These are phyloP conservation scores for Oligia fasciuncula DNA, from an alignment of 2,888 invertebrate genomes.

Conservation along the genomic window DNA sequence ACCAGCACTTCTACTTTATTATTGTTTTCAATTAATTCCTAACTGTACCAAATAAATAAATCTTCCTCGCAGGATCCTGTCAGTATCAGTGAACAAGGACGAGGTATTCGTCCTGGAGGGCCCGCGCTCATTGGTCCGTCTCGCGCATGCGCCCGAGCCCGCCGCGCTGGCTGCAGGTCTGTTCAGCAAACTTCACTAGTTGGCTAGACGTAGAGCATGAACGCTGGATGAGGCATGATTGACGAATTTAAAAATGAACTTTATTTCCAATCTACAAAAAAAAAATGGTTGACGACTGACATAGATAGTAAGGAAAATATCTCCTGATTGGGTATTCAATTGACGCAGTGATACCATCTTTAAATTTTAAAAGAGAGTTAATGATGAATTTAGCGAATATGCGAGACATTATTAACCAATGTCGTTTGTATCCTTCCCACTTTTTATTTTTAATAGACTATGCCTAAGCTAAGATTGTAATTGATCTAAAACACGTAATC, in stretches of 20 bases:
- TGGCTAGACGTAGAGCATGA: background rate
- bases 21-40: background rate
- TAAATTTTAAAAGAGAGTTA: background rate
- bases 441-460: background rate
- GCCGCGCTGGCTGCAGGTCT: slow-evolving; percentile 84
- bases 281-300: background rate
- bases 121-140: slow-evolving; percentile 93
- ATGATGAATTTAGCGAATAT: background rate
- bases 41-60: background rate
- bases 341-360: background rate
- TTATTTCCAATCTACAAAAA: background rate
- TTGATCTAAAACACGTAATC: background rate
- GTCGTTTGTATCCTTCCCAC: background rate
- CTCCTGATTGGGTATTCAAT: background rate
- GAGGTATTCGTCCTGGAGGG: slow-evolving; percentile 96
- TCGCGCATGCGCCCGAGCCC: slow-evolving; percentile 93
- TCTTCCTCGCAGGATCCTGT: slow-evolving; percentile 84
- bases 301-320: background rate
- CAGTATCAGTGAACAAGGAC: slow-evolving; percentile 91
- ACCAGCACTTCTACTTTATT: no score
- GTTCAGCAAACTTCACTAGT: slow-evolving; percentile 64
- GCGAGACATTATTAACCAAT: background rate
- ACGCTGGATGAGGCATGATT: slow-evolving; percentile 14
- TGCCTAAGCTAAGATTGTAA: background rate
- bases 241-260: no score